A percentile compares a stretch with the other conserved stretches of the same genome.
phyloP scores from a whole-genome alignment of 2,888 invertebrate genomes.

The Hypomecis punctinalis region DNA sequence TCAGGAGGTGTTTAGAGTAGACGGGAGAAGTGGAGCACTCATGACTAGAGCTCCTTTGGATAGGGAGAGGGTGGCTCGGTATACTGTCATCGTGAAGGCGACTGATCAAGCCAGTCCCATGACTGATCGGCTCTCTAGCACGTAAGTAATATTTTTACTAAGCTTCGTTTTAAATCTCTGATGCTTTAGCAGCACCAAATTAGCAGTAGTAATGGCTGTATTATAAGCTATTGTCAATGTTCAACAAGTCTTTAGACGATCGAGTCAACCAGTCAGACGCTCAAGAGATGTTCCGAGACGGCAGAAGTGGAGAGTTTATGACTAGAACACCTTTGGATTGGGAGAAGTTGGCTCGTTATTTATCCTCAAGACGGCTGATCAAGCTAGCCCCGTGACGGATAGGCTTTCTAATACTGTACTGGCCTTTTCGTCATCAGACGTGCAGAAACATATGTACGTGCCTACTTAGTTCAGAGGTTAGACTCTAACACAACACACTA shows the following conservation, averaged over 20 bases:
- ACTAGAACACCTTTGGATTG: constrained; percentile 93
- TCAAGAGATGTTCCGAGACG: constrained; percentile 92
- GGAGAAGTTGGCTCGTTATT: constrained; percentile 95
- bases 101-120: constrained; percentile 93
- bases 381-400: constrained; percentile 91
- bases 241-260: constrained; percentile 67
- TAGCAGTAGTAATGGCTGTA: no score
- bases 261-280: constrained; percentile 77
- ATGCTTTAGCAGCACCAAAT: no score
- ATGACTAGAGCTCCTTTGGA: constrained; percentile 93
- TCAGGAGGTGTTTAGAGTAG: constrained; percentile 93
- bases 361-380: constrained; percentile 93
- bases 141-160: constrained; percentile 63
- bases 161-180: no score
- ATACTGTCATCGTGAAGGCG: constrained; percentile 93
- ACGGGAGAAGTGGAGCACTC: constrained; percentile 93
- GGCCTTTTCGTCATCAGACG: constrained; percentile 8
- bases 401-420: constrained; percentile 89
- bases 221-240: no score
- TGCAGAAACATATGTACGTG: no score
- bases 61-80: constrained; percentile 94
- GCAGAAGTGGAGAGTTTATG: constrained; percentile 93
- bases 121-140: constrained; percentile 91
- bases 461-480: no score
- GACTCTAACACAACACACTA: no score